These are phyloP conservation scores for Drosophila lacertosa DNA, from an alignment of 1,140 invertebrate genomes.

Conservation along the genomic window DNA sequence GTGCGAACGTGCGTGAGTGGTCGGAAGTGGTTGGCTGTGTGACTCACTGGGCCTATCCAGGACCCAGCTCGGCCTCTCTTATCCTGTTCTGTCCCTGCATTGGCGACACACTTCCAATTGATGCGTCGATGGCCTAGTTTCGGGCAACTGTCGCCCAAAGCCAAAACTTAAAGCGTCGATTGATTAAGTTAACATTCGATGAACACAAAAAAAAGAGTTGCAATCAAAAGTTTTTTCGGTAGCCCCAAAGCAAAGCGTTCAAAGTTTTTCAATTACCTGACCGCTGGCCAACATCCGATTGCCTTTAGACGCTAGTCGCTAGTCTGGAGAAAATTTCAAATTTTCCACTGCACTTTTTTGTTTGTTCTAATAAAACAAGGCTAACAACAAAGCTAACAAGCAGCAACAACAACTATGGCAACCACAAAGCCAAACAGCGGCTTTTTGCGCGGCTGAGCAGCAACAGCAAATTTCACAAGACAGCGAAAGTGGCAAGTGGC, in stretches of 20 bases:
- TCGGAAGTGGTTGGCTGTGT: constrained; percentile 13
- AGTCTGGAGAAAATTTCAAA: constrained; percentile 50
- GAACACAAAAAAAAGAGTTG: constrained; percentile 16
- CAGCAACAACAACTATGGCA: constrained; percentile 1
- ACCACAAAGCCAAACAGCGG: constrained; percentile 9
- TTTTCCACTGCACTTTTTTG: constrained; percentile 40
- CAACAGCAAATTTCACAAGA: constrained; percentile 46
- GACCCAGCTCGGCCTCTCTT: background rate
- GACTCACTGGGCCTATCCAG: background rate
- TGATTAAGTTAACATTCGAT: constrained; percentile 57
- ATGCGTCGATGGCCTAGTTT: constrained; percentile 50
- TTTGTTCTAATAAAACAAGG: constrained; percentile 26
- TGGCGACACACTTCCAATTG: constrained; percentile 35
- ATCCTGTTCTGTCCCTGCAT: background rate
- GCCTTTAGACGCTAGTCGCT: constrained; percentile 16
- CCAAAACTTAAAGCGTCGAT: constrained; percentile 59
- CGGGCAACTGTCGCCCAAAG: background rate
- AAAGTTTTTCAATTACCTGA: constrained; percentile 81
- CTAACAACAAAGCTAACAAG: constrained; percentile 9
- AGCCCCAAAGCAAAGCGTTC: constrained; percentile 50
- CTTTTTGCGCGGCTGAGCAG: constrained; percentile 26
- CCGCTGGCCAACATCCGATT: constrained; percentile 39
- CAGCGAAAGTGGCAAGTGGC: constrained; percentile 35
- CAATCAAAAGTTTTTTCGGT: constrained; percentile 62
- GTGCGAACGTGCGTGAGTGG: constrained; percentile 19